phyloP scores from a whole-genome alignment of 2,797 vertebrate genomes.

The Arrhamphus sclerolepis region DNA sequence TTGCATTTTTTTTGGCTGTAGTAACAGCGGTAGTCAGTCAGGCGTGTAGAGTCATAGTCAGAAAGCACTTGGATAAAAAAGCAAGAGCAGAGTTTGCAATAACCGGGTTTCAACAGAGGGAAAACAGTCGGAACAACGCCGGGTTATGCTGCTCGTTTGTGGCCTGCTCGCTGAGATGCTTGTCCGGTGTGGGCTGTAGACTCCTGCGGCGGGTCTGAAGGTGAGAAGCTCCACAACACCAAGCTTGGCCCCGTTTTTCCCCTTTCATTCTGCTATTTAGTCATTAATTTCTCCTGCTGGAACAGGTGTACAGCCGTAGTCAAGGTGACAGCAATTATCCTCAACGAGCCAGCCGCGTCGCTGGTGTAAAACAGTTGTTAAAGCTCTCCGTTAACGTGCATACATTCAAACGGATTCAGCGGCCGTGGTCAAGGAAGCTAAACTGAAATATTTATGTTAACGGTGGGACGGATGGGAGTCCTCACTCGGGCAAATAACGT shows the following conservation, averaged over 20 bases:
- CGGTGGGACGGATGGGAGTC: conserved; percentile 29
- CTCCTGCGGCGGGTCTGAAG: conserved; percentile 74
- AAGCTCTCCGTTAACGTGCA: no score
- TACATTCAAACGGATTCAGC: not conserved
- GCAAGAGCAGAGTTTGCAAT: conserved; percentile 27
- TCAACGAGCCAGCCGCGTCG: no score
- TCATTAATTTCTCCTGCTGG: conserved; percentile 54
- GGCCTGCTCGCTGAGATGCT: conserved; percentile 54
- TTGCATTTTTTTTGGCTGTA: not conserved
- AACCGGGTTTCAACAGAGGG: conserved; percentile 5
- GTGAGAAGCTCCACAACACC: conserved; percentile 62
- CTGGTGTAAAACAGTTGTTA: not conserved
- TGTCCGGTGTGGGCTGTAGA: conserved; percentile 67
- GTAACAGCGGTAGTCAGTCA: conserved; percentile 41
- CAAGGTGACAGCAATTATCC: no score
- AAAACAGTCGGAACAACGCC: conserved; percentile 13
- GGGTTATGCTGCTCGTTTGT: conserved; percentile 15
- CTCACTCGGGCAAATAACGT: conserved; percentile 1
- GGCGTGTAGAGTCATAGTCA: conserved; percentile 56
- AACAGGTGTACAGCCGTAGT: conserved; percentile 50
- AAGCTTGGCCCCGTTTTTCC: conserved; percentile 38
- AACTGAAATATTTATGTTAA: conserved; percentile 52
- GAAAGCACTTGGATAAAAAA: conserved; percentile 55
- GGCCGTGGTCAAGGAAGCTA: conserved; percentile 25
- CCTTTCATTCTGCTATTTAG: conserved; percentile 16